Conservation (phyloP, 2,888 invertebrate genomes). For the Limenitis camilla region DNA sequence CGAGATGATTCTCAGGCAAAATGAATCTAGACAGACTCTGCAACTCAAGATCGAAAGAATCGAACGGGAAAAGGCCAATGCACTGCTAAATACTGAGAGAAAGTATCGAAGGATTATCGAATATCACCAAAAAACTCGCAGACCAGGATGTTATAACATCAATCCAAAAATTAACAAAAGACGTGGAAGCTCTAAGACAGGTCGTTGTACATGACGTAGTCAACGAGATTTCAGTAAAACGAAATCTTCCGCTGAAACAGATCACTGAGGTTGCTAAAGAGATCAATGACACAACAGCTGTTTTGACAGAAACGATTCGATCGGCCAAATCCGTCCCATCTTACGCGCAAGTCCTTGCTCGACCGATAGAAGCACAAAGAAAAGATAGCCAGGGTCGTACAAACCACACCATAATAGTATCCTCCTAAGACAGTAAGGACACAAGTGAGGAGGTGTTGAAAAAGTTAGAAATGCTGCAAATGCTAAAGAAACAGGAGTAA, state of each 20-base stretch:
- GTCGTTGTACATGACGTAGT: neutral
- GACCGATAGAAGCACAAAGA: neutral
- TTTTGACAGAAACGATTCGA: no score
- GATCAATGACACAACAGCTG: neutral
- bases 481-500: neutral
- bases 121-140: no score
- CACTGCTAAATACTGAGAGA: no score
- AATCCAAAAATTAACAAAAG: no score
- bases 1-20: no score
- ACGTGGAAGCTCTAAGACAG: no score
- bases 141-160: no score
- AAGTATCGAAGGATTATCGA: no score
- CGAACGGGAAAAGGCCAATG: neutral
- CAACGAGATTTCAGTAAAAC: neutral
- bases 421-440: neutral
- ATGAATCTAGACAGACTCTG: no score
- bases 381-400: no score
- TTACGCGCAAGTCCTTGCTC: no score
- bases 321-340: no score
- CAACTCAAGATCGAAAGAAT: neutral
- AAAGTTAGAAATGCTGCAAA: neutral
- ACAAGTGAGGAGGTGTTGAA: neutral
- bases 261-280: neutral
- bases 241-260: neutral
- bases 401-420: neutral